Base-by-base conservation (phyloP, 2,888 invertebrate species). In the Lasioglossum vierecki region DNA sequence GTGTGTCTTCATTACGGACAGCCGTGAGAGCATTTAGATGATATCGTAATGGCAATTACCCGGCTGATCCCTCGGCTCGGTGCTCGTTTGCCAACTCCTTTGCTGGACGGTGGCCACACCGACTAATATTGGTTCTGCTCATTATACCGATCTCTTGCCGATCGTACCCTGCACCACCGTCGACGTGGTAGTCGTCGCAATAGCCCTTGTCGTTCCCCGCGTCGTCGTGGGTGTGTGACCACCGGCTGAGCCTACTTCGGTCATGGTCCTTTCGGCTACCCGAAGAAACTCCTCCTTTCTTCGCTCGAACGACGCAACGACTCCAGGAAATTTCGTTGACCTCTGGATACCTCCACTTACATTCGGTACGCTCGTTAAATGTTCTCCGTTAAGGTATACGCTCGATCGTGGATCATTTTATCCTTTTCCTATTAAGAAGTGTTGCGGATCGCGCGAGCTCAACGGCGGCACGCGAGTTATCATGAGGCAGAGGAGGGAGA, bases 21-120 rank as follows among this genome's bases (percentile, higher is more conserved):
- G 85, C 91, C 91, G 92, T 93, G 92, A 93, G 93, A 93, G 92
- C 91, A 89, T 93, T 92, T 92, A 92, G 93, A 93, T 93, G 91
- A 91, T 93, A 94, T 93, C 93, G 91, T 89, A 88, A 90, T 89
- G 91, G 92, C 92, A 93, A 93, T 93, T 93, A 92, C 91, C 89
- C 84, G 88, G 80, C 87, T 85, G 91, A 90, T 92, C 88, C 89
- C 80, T 89, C 88, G 82, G 76, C 87, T 83, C 82, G 84, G 82
- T 79, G 88, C 86, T 83, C 82, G 84, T 90, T 86, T 87, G 82
- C 88, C 88, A 86, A 89, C 88, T 90, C 82, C 88, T 91, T 88
- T 82, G 84, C 84, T 84, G 89, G 81, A 78, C 88, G 80, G 82
- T 90, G 91, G 90, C 90, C 91, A 88, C 91, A 88, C 89, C 88